phyloP scores from a whole-genome alignment of 2,797 vertebrate species.

The Pipistrellus pipistrellus region DNA sequence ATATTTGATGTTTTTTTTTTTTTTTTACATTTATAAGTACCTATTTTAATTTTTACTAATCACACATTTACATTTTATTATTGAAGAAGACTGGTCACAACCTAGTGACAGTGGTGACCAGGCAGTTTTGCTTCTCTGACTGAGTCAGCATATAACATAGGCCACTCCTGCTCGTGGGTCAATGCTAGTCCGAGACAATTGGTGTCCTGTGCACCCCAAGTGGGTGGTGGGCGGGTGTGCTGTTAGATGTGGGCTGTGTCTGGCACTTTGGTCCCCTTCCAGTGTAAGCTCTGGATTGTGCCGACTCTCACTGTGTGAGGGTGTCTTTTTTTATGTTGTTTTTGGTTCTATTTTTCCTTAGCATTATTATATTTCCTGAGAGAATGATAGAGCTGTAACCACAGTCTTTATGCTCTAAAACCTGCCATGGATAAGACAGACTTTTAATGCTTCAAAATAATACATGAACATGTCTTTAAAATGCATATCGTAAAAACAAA shows the following conservation, averaged over 20 bases:
- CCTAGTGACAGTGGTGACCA: background rate
- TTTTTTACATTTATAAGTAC: background rate
- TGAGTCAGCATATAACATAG: accelerated
- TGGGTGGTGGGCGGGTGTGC: background rate
- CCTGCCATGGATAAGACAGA: background rate
- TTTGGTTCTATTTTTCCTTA: background rate
- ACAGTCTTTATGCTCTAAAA: background rate
- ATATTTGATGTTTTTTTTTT: background rate
- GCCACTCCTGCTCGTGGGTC: no score
- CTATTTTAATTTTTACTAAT: background rate
- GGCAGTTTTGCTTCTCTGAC: background rate
- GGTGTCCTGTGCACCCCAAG: accelerated
- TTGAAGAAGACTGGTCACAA: background rate
- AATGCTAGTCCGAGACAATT: background rate
- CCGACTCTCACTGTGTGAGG: accelerated
- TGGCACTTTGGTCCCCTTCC: background rate
- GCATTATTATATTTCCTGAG: background rate
- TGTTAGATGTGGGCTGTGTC: no score
- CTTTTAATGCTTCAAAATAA: background rate
- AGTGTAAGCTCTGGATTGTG: background rate
- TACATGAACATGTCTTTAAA: background rate
- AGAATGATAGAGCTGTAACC: background rate
- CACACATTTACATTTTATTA: background rate
- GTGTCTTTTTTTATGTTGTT: background rate
- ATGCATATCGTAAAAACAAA: background rate